phyloP scores from a whole-genome alignment of 2,888 invertebrate species.

The Drosophila anomelani region DNA sequence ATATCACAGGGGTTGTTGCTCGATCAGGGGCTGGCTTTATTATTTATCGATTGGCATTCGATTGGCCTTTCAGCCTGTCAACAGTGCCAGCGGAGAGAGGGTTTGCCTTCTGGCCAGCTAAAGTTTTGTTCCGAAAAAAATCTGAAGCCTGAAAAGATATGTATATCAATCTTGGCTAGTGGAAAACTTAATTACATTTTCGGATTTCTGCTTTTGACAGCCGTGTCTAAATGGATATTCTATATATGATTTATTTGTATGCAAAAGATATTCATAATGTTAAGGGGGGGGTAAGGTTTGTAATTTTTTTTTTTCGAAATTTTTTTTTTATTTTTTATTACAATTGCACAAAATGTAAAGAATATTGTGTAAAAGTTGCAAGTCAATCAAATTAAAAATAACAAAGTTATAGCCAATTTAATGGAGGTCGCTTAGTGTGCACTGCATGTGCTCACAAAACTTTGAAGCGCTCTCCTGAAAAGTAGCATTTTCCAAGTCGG shows the following conservation, averaged over 20 bases:
- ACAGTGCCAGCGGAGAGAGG: conserved; percentile 11
- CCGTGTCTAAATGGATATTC: neutral
- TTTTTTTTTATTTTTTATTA: no score
- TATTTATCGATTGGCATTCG: conserved; percentile 76
- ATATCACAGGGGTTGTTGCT: conserved; percentile 30
- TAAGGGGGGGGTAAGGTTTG: no score
- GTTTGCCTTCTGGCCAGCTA: neutral
- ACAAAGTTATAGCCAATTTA: no score
- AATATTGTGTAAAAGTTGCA: no score
- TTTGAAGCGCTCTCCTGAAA: no score
- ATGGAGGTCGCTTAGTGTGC: no score
- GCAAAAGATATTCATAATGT: neutral
- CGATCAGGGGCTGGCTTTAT: conserved; percentile 51
- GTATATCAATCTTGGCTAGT: conserved; percentile 3
- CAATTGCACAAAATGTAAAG: no score
- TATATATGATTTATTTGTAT: neutral
- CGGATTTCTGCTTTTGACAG: neutral
- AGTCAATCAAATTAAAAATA: no score
- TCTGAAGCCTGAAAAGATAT: neutral
- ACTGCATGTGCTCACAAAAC: no score
- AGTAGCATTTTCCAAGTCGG: no score
- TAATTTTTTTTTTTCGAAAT: no score
- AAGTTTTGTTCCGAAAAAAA: neutral
- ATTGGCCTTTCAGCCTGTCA: conserved; percentile 67
- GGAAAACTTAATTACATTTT: conserved; percentile 3